Evolutionary conservation across 2,797 vertebrate species (phyloP), one percentile per base, ranked within the genome.

Genomic region (Taeniopygia guttata): DNA sequence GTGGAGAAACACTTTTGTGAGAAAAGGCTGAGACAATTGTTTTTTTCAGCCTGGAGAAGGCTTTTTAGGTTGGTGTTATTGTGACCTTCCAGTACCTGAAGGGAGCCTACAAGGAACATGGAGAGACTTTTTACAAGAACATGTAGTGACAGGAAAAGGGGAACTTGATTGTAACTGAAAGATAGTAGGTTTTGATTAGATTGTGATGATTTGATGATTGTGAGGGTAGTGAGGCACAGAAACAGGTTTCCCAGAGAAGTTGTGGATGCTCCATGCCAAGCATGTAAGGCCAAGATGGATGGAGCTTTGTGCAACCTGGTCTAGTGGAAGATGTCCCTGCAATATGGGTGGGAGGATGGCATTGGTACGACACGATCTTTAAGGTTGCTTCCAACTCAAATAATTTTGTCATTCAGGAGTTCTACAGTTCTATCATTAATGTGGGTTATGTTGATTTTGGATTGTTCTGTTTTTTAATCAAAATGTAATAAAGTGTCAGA

Each of bases 391-490:
- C 26, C 32, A 54, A 60, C 12, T 18, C 30, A 48, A 54, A 60
- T 14, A 0, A 23, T 32, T 60, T 22, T 55, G 5, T 25, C 19
- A 42, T 43, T 82, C 14, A 55, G 32, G 13, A 75, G 32, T 75
- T 72, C 27, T 20, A 11, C 36, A 27, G 64, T 64, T 49, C 59
- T 38, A 10, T 64, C 23, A 16, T 66, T 76, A 89, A 76, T 66
- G n/a, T 54, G 18, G n/a, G 16, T 54, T 83, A 79, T 58, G 36
- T n/a, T 84, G 55, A 76, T 62, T 76, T 76, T 79, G 27, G 46
- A 55, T 79, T 84, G 19, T 54, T 84, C 74, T 92, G 51, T 73
- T 89, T 91, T 91, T 82, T 89, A 84, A 72, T 58, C 27, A 69
- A 93, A 84, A 78, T 55, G 27, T 55, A 74, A 73, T 51, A 18